phyloP scores from a whole-genome alignment of 2,113 vertebrate species.

The Echinops telfairi region DNA sequence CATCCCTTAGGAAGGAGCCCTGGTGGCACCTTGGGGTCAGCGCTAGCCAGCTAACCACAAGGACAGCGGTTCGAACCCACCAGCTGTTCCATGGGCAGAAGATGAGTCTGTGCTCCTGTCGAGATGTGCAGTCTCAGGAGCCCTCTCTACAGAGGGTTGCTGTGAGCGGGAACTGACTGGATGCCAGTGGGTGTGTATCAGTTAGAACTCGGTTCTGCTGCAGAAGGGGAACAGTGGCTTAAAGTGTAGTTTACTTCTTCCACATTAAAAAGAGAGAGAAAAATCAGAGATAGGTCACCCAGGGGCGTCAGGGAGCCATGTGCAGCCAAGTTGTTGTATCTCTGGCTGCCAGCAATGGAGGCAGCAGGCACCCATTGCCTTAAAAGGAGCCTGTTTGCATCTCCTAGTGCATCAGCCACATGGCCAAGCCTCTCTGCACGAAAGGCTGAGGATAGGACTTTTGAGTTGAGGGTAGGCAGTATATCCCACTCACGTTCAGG shows the following conservation, averaged over 20 bases:
- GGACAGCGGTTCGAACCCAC: no score
- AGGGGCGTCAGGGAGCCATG: not conserved
- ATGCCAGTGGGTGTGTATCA: not conserved
- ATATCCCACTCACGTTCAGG: not conserved
- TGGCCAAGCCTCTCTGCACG: not conserved
- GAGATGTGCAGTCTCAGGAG: no score
- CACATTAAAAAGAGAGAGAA: no score
- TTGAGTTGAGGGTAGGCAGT: not conserved
- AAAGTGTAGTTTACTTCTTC: not conserved
- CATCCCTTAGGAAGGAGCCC: not conserved
- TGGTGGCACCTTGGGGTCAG: no score
- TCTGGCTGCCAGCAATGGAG: no score
- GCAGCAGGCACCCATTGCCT: not conserved
- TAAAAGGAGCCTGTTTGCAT: not conserved
- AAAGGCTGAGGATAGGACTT: not conserved
- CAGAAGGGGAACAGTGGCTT: not conserved
- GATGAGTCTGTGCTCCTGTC: no score
- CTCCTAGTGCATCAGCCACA: not conserved
- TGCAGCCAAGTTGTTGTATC: not conserved
- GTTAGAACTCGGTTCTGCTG: conserved; percentile 4
- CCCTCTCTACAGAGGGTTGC: no score
- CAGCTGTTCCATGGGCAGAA: no score
- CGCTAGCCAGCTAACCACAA: no score
- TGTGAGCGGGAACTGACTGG: no score
- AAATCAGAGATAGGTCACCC: not conserved